These are phyloP conservation scores for Chauna torquata DNA, from an alignment of 2,113 vertebrate species.

Conservation along the genomic window DNA sequence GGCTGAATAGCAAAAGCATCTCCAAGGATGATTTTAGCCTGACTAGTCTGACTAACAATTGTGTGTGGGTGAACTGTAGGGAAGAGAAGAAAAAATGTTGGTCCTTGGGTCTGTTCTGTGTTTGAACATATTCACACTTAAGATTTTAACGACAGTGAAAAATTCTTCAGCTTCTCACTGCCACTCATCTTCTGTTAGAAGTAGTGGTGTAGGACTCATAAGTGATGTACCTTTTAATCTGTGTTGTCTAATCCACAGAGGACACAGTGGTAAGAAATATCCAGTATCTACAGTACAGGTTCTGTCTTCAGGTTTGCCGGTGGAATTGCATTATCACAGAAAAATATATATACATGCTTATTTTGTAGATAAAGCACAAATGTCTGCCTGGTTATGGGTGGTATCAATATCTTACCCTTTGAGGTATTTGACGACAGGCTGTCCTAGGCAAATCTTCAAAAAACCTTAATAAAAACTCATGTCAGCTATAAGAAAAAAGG, in stretches of 20 bases:
- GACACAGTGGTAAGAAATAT: not conserved
- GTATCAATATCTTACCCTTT: not conserved
- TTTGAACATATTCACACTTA: not conserved
- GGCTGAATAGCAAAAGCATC: not conserved
- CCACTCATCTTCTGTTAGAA: not conserved
- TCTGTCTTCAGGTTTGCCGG: not conserved
- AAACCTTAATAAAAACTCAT: not conserved
- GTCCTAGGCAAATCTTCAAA: not conserved
- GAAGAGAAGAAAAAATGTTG: not conserved
- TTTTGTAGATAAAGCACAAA: not conserved
- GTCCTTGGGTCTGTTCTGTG: not conserved
- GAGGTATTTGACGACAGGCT: not conserved
- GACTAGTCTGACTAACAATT: not conserved
- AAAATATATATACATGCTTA: not conserved
- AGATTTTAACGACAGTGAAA: not conserved
- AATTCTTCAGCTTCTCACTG: not conserved
- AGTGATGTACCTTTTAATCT: not conserved
- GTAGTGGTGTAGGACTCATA: not conserved
- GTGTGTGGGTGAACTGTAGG: not conserved
- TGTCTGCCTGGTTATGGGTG: not conserved
- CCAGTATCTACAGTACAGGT: not conserved
- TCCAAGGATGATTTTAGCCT: not conserved
- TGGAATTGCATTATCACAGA: not conserved
- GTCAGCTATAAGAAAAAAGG: not conserved
- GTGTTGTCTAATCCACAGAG: not conserved